Conservation (phyloP, 1,140 invertebrate genomes). For the Meteorus sp. region DNA sequence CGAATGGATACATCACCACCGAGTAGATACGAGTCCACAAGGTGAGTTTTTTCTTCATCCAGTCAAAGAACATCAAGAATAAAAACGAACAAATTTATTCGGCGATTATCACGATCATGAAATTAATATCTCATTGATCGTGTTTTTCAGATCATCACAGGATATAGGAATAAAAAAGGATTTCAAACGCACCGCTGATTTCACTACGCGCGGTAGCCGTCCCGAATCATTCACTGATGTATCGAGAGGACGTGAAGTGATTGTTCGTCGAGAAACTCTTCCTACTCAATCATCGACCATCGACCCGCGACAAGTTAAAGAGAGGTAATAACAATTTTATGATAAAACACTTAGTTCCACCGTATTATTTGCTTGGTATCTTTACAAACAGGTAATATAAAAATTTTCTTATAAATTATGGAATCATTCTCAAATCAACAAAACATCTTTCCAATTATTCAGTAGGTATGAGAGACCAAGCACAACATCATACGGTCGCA, state of each 20-base stretch:
- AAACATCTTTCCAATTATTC: constrained; percentile 22
- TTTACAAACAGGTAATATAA: too few species aligned
- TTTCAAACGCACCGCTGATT: constrained; percentile 52
- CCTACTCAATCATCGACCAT: constrained; percentile 45
- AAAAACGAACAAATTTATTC: too few species aligned
- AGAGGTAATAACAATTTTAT: constrained; percentile 39
- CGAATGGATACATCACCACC: constrained; percentile 48
- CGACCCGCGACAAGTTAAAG: constrained; percentile 55
- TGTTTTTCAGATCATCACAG: constrained; percentile 43
- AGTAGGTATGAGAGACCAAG: constrained; percentile 50
- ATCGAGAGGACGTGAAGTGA: constrained; percentile 50
- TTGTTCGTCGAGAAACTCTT: constrained; percentile 49
- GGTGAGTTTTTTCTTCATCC: constrained; percentile 32
- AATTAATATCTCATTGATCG: background rate
- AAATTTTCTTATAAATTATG: too few species aligned
- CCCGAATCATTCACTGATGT: constrained; percentile 52
- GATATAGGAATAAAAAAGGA: constrained; percentile 52
- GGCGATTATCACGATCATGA: too few species aligned
- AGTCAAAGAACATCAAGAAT: too few species aligned
- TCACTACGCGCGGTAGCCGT: constrained; percentile 48
- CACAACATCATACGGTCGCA: constrained; percentile 43
- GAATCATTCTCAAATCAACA: too few species aligned
- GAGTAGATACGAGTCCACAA: constrained; percentile 50
- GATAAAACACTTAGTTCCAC: background rate
- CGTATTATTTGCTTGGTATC: too few species aligned